Percentiles rank a stretch among this genome's conserved stretches.
Conservation (phyloP, 37 sponge, comb jelly and placozoan genomes). For the Geodia barretti region DNA sequence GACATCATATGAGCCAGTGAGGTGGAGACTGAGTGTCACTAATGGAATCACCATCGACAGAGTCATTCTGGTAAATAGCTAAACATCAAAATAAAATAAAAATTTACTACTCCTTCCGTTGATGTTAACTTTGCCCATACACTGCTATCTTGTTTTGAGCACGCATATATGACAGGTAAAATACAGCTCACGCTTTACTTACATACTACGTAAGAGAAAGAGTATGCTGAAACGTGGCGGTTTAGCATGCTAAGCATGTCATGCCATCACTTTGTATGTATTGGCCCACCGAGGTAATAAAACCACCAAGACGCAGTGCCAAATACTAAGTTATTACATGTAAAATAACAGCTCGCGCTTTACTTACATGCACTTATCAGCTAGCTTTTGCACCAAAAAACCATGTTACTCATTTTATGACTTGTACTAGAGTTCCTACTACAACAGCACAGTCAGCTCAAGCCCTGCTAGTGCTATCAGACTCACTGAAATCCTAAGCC, state of each 20-base stretch:
- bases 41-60: constrained; percentile 1
- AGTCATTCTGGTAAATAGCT: constrained; percentile 24
- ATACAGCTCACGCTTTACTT: too few relatives aligned
- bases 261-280: too few relatives aligned
- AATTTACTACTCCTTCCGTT: neutral
- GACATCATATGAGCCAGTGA: constrained; percentile 15
- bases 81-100: too few relatives aligned
- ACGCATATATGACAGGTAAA: too few relatives aligned
- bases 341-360: too few relatives aligned
- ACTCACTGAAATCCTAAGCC: neutral
- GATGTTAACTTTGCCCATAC: neutral
- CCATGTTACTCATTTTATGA: neutral
- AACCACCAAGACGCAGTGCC: too few relatives aligned
- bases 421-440: neutral
- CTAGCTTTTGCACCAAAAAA: neutral
- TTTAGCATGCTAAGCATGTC: too few relatives aligned
- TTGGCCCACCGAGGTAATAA: too few relatives aligned
- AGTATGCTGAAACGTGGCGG: too few relatives aligned
- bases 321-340: too few relatives aligned
- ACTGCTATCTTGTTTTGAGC: neutral
- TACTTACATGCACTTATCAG: neutral
- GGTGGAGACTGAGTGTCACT: constrained; percentile 7
- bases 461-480: neutral
- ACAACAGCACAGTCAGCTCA: neutral
- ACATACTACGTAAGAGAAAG: too few relatives aligned